These are phyloP conservation scores for Drosophila hydei DNA, from an alignment of 1,140 invertebrate species.

Conservation along the genomic window DNA sequence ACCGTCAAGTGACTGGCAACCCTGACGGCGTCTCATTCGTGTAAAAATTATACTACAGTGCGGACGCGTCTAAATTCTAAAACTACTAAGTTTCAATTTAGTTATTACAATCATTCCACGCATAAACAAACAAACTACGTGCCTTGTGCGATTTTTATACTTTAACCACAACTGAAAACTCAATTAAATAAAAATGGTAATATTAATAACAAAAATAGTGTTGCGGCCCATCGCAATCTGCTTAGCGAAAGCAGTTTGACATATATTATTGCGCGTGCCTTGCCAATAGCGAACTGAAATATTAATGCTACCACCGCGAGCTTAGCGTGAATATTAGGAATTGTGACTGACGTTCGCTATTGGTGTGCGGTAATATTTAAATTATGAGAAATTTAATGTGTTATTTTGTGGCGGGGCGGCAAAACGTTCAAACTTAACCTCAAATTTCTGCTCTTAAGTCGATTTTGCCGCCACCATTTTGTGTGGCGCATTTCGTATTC, in stretches of 20 bases:
- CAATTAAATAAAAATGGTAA: slow-evolving; percentile 76
- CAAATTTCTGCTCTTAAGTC: slow-evolving; percentile 41
- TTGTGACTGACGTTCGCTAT: background rate
- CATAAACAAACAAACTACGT: slow-evolving; percentile 47
- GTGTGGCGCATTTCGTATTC: slow-evolving; percentile 32
- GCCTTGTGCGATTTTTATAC: slow-evolving; percentile 50
- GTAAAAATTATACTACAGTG: slow-evolving; percentile 55
- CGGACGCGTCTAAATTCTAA: slow-evolving; percentile 53
- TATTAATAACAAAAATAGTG: slow-evolving; percentile 45
- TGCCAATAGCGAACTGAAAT: slow-evolving; percentile 40
- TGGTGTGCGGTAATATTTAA: slow-evolving; percentile 9
- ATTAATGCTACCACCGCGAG: slow-evolving; percentile 47
- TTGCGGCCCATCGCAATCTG: slow-evolving; percentile 50
- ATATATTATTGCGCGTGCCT: slow-evolving; percentile 67
- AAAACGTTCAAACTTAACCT: slow-evolving; percentile 65
- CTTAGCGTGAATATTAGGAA: slow-evolving; percentile 49
- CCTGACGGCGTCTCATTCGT: slow-evolving; percentile 68
- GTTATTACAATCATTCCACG: slow-evolving; percentile 66
- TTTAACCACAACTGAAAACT: slow-evolving; percentile 59
- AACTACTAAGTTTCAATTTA: slow-evolving; percentile 36
- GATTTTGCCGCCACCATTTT: slow-evolving; percentile 70
- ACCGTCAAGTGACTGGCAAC: slow-evolving; percentile 30
- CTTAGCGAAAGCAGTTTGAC: slow-evolving; percentile 31
- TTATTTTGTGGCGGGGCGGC: slow-evolving; percentile 58
- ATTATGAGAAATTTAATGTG: slow-evolving; percentile 42